These are phyloP conservation scores for Drosophila watanabei DNA, from an alignment of 1,140 invertebrate genomes.

Conservation along the genomic window DNA sequence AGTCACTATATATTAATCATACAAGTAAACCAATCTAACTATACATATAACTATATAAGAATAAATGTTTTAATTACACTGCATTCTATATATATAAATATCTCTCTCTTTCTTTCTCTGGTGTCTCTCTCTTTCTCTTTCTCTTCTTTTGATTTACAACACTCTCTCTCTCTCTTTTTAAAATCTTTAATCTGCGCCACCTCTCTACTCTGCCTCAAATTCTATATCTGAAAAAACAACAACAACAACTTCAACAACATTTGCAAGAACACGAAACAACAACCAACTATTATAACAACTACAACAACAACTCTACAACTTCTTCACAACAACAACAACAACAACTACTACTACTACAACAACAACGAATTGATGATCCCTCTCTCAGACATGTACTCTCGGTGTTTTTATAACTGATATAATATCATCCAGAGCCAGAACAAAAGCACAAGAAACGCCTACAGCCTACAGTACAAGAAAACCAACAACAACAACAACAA, in stretches of 20 bases:
- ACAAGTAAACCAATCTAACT: constrained; percentile 44
- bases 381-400: constrained; percentile 76
- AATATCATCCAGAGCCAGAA: constrained; percentile 63
- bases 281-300: constrained; percentile 57
- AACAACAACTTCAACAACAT: constrained; percentile 58
- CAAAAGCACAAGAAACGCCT: constrained; percentile 72
- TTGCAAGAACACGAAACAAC: constrained; percentile 68
- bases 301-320: constrained; percentile 62
- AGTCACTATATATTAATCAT: constrained; percentile 39
- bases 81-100: constrained; percentile 74
- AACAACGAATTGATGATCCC: constrained; percentile 74
- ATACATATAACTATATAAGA: constrained; percentile 54
- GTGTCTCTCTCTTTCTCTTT: constrained; percentile 70
- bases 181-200: constrained; percentile 79
- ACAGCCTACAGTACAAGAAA: constrained; percentile 67
- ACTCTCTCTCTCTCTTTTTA: constrained; percentile 73
- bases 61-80: constrained; percentile 82
- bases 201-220: constrained; percentile 71
- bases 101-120: constrained; percentile 74
- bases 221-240: constrained; percentile 50
- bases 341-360: constrained; percentile 73
- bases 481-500: constrained; percentile 61
- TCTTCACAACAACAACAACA: constrained; percentile 70
- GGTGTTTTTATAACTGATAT: constrained; percentile 73
- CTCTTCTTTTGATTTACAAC: constrained; percentile 76